Evolutionary conservation across 2,797 vertebrate genomes (phyloP), one percentile per base, ranked within the genome.

Genomic region (Chloroceryle amazona): DNA sequence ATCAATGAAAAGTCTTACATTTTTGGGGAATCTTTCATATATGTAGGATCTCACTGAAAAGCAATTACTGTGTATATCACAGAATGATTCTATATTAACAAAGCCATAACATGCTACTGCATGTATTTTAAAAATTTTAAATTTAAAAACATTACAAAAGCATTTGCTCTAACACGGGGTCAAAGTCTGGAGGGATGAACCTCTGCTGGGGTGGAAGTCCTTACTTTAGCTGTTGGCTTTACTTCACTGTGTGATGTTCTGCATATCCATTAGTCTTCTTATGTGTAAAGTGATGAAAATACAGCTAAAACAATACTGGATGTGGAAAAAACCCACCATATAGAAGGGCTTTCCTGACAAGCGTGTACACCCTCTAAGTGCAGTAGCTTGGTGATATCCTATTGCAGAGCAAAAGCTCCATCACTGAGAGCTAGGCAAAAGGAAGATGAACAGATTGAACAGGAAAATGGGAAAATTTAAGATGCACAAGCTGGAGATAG

Each of bases 301-400:
- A 41, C 52, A 80, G 47, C 12, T 67, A 73, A 85, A 49, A 42
- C 33, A 86, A 61, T 46, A 49, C 2, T 15, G 13, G 60, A 49
- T 12, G 9, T 6, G 2, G 28, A 42, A 25, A 85, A 68, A 92
- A 33, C 42, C 11, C 23, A 54, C 52, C 33, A 63, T 9, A 10
- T 9, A 8, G 15, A 22, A 73, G 28, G 39, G 47, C 49, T 80
- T 76, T 89, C 33, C 33, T 91, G 47, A 35, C 42, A 37, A 62
- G n/a, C 1, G 4, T 5, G 22, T 70, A n/a, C 47, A 82, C 6
- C 16, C 17, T 86, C 41, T 42, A 16, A 58, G 35, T 2, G 22
- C 1, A 3, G 28, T 21, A 70, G 47, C 57, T 88, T 1, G 1
- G 39, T 33, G 47, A 46, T 52, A 60, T 13, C 1, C 0, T 35